phyloP scores from a whole-genome alignment of 2,113 vertebrate genomes.

The Paradoxurus hermaphroditus region DNA sequence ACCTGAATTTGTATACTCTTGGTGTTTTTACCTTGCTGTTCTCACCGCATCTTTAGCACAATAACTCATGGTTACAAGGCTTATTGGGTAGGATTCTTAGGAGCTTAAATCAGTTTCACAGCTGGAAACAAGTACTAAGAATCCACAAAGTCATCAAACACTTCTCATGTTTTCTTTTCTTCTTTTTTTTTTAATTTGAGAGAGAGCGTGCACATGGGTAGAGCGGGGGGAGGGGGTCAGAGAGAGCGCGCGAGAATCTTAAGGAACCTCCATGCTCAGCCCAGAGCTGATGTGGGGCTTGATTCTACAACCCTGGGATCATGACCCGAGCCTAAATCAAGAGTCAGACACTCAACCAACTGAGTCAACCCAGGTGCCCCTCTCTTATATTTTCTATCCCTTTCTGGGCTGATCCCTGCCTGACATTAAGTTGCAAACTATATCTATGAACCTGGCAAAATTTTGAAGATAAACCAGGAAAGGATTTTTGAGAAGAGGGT shows the following conservation, averaged over 20 bases:
- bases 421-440: not conserved
- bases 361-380: too few relatives aligned
- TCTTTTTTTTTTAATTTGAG: too few relatives aligned
- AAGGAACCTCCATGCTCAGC: too few relatives aligned
- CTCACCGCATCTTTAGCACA: not conserved
- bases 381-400: not conserved
- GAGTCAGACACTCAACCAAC: too few relatives aligned
- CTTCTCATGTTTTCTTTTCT: not conserved
- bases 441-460: not conserved
- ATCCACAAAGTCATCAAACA: not conserved
- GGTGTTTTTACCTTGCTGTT: constrained; percentile 11
- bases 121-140: constrained; percentile 14
- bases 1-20: not conserved
- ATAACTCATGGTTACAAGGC: not conserved
- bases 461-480: constrained; percentile 40
- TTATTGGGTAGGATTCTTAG: not conserved
- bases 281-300: too few relatives aligned
- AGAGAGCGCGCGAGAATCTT: too few relatives aligned
- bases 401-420: not conserved
- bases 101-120: constrained; percentile 1
- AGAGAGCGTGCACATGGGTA: too few relatives aligned
- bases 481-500: constrained; percentile 30
- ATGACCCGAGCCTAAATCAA: too few relatives aligned
- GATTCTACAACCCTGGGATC: too few relatives aligned
- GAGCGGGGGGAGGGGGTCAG: too few relatives aligned